Evolutionary conservation across 2,113 vertebrate genomes (phyloP).

Genomic region (Sinocyclocheilus rhinocerous): DNA sequence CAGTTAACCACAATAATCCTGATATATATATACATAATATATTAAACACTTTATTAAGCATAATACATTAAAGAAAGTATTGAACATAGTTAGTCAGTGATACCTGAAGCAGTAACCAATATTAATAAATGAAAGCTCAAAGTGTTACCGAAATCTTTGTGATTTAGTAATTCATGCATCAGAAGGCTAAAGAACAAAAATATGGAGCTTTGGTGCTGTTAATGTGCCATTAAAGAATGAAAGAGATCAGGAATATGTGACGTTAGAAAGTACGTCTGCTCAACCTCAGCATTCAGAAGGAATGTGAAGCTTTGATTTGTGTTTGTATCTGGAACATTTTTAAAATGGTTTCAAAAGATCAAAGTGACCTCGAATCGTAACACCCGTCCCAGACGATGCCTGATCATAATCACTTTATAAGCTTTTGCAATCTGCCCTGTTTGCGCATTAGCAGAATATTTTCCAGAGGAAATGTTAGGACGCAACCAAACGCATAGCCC

Average conservation of each 20-base stretch:
- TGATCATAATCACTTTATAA: constrained; percentile 9
- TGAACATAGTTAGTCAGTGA: background rate
- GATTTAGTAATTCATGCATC: background rate
- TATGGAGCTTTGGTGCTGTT: background rate
- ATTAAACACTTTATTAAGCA: background rate
- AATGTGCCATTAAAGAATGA: background rate
- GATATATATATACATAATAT: background rate
- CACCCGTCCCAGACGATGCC: background rate
- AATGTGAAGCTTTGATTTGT: constrained; percentile 48
- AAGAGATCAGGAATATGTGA: background rate
- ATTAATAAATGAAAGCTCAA: too few relatives aligned
- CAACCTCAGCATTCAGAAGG: constrained; percentile 22
- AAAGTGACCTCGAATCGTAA: constrained; percentile 18
- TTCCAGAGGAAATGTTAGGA: constrained; percentile 32
- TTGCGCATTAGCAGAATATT: constrained; percentile 35
- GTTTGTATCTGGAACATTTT: constrained; percentile 48
- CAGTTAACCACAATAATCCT: too few relatives aligned
- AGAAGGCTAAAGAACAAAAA: background rate
- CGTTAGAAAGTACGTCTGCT: constrained; percentile 3
- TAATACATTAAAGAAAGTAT: background rate
- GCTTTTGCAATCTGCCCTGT: background rate
- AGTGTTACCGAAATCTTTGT: background rate
- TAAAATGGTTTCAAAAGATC: constrained; percentile 10
- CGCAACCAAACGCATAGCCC: background rate
- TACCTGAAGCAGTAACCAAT: background rate